These are phyloP conservation scores for Coelopa frigida DNA, from an alignment of 1,140 invertebrate genomes.

Conservation along the genomic window DNA sequence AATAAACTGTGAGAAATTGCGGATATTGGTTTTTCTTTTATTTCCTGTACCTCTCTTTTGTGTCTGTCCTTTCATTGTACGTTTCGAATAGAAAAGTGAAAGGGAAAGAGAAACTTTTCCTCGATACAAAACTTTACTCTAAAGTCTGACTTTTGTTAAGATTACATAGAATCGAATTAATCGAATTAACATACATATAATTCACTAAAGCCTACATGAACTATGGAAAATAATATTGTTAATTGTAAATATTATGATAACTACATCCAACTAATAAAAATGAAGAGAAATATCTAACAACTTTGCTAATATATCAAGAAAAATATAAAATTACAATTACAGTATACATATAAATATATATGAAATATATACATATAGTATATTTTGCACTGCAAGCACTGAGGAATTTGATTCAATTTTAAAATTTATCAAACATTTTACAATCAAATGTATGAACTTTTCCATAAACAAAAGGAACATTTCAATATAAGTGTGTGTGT, in stretches of 20 bases:
- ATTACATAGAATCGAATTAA: constrained; percentile 16
- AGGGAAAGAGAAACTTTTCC: no score
- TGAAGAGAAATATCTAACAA: constrained; percentile 2
- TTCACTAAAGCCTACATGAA: neutral
- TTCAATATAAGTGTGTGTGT: neutral
- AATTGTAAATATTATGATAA: neutral
- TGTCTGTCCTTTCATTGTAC: neutral
- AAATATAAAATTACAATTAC: constrained; percentile 5
- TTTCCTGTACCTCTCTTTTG: neutral
- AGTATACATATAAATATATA: neutral
- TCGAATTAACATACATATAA: constrained; percentile 15
- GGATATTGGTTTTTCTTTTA: neutral
- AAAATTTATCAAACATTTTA: constrained; percentile 13
- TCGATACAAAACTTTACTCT: no score
- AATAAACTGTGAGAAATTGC: neutral
- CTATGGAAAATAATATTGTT: constrained; percentile 4
- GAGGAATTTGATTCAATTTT: constrained; percentile 46
- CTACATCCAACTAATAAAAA: neutral
- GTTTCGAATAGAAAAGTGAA: no score
- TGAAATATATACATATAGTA: constrained; percentile 7
- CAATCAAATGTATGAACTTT: neutral
- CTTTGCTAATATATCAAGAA: constrained; percentile 1
- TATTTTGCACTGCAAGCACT: constrained; percentile 44
- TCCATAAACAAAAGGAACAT: neutral
- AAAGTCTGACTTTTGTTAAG: constrained; percentile 9